Conservation (phyloP, 2,888 invertebrate species). For the Drosophila phalerata region DNA sequence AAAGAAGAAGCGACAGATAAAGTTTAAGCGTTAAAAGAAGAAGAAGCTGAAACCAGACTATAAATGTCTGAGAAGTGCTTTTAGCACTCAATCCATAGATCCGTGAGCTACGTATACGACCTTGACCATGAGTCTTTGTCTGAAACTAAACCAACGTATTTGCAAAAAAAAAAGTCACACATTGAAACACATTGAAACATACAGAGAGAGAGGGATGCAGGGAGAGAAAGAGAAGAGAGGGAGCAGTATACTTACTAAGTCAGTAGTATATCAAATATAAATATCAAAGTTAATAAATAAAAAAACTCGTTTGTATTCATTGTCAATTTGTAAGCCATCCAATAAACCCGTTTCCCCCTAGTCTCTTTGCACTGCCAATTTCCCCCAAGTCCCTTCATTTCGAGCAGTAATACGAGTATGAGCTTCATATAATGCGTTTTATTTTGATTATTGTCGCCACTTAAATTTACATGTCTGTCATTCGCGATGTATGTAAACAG, state of each 20-base stretch:
- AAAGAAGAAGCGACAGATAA: background rate
- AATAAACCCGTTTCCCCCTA: conserved; percentile 19
- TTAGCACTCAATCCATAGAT: conserved; percentile 44
- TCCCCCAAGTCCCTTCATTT: conserved; percentile 8
- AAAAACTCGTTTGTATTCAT: conserved; percentile 45
- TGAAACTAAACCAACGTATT: conserved; percentile 18
- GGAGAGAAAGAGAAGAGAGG: background rate
- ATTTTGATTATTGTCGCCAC: conserved; percentile 44
- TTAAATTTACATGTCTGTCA: conserved; percentile 44
- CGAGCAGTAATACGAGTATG: conserved; percentile 5
- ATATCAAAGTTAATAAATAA: conserved; percentile 42
- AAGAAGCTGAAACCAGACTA: background rate
- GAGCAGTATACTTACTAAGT: conserved; percentile 7
- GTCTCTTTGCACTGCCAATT: background rate
- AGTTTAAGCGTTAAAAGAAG: background rate
- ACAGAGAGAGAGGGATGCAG: background rate
- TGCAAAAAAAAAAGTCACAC: conserved; percentile 27
- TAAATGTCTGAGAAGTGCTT: conserved; percentile 16
- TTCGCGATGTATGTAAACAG: conserved; percentile 5
- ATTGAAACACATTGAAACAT: conserved; percentile 16
- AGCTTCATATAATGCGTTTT: conserved; percentile 37
- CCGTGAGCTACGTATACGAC: conserved; percentile 46
- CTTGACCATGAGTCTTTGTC: conserved; percentile 69
- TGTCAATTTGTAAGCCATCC: conserved; percentile 35
- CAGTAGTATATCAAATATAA: conserved; percentile 26